Evolutionary conservation across 2,797 vertebrate species (phyloP).

Genomic region (Triplophysa yarkandensis): DNA sequence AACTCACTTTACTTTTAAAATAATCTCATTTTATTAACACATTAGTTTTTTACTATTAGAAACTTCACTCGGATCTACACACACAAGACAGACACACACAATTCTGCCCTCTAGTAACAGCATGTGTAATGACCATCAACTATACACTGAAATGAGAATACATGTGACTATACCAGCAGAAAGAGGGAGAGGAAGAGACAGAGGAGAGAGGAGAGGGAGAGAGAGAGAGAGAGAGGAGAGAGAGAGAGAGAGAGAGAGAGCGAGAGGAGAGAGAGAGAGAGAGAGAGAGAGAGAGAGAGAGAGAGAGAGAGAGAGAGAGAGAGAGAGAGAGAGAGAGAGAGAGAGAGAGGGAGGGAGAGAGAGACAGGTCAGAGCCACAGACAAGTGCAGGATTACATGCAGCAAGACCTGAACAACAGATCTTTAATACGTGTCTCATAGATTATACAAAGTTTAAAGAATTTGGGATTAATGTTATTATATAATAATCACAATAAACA

Average conservation of each 20-base stretch:
- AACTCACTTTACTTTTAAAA: conserved; percentile 41
- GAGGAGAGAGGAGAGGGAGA: neutral
- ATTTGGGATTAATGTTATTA: too few species aligned
- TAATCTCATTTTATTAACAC: conserved; percentile 45
- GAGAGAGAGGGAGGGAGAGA: neutral
- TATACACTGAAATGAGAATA: neutral
- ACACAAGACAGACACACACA: conserved; percentile 7
- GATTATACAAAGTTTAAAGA: too few species aligned
- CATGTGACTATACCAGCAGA: neutral
- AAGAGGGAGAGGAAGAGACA: neutral
- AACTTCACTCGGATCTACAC: conserved; percentile 5
- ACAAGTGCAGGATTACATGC: neutral
- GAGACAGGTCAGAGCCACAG: neutral
- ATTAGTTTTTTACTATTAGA: conserved; percentile 21
- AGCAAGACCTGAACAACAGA: neutral
- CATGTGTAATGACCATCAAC: neutral
- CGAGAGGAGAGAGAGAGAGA: too few species aligned
- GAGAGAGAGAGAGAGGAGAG: neutral
- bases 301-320: too few species aligned
- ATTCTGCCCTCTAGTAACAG: neutral
- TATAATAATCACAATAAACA: too few species aligned
- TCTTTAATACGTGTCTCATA: neutral
- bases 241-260: too few species aligned
- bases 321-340: too few species aligned
- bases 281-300: too few species aligned